Conservation (phyloP, 2,888 invertebrate species). For the Pecten maximus region DNA sequence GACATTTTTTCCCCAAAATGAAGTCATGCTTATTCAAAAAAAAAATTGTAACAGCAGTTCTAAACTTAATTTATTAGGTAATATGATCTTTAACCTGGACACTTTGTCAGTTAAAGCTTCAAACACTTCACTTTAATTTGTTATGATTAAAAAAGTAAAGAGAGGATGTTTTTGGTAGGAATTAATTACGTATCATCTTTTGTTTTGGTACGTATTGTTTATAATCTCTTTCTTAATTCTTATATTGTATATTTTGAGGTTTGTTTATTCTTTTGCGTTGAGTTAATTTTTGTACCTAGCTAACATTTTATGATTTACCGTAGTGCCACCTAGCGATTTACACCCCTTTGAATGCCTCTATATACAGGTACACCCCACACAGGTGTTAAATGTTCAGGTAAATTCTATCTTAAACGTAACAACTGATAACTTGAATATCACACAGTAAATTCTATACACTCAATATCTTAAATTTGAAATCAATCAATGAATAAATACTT, state of each 20-base stretch:
- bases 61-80: too few species aligned
- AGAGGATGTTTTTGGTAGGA: too few species aligned
- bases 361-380: neutral
- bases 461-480: conserved; percentile 14
- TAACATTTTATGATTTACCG: neutral
- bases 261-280: neutral
- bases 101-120: too few species aligned
- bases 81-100: too few species aligned
- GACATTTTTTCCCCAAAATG: too few species aligned
- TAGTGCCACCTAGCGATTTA: neutral
- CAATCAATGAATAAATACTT: conserved; percentile 20
- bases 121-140: too few species aligned
- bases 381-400: conserved; percentile 18
- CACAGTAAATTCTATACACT: neutral
- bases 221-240: neutral
- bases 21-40: too few species aligned
- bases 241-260: neutral
- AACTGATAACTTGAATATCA: neutral
- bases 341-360: neutral
- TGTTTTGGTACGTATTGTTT: too few species aligned
- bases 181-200: too few species aligned
- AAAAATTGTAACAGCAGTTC: too few species aligned
- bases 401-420: neutral
- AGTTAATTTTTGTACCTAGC: neutral
- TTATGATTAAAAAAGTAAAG: too few species aligned